These are phyloP conservation scores for Lepus europaeus DNA, from an alignment of 2,113 vertebrate species.

Conservation along the genomic window DNA sequence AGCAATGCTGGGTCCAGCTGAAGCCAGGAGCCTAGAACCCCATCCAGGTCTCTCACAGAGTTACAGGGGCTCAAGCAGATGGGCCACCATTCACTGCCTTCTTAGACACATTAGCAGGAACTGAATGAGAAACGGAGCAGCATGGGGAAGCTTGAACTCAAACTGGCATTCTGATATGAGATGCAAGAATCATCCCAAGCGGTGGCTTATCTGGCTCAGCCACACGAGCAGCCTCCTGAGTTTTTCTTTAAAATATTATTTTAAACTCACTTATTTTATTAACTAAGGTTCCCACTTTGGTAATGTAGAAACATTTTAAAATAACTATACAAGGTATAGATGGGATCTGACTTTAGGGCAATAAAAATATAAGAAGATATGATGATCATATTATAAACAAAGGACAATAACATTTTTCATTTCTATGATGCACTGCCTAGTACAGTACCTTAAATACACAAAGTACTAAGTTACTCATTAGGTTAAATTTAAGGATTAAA, in stretches of 20 bases:
- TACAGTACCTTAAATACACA: neutral
- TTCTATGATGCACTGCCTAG: neutral
- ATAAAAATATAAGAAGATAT: neutral
- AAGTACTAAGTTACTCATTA: neutral
- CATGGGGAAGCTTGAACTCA: no score
- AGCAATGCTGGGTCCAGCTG: no score
- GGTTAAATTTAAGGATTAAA: neutral
- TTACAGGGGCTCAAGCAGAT: no score
- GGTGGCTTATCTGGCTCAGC: no score
- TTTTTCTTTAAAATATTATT: neutral
- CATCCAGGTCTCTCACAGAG: no score
- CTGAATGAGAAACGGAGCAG: no score
- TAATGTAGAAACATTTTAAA: slow-evolving; percentile 4
- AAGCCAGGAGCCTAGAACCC: no score
- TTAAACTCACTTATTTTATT: neutral
- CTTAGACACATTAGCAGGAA: no score
- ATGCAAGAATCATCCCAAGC: no score
- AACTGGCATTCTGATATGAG: no score
- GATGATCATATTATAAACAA: neutral
- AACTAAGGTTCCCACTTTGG: neutral
- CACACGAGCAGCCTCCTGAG: no score
- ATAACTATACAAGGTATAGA: slow-evolving; percentile 33
- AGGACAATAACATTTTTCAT: neutral
- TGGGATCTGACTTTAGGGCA: neutral
- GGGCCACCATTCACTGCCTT: no score